These are phyloP conservation scores for Tribolium freemani DNA, from an alignment of 2,888 invertebrate species.

Conservation along the genomic window DNA sequence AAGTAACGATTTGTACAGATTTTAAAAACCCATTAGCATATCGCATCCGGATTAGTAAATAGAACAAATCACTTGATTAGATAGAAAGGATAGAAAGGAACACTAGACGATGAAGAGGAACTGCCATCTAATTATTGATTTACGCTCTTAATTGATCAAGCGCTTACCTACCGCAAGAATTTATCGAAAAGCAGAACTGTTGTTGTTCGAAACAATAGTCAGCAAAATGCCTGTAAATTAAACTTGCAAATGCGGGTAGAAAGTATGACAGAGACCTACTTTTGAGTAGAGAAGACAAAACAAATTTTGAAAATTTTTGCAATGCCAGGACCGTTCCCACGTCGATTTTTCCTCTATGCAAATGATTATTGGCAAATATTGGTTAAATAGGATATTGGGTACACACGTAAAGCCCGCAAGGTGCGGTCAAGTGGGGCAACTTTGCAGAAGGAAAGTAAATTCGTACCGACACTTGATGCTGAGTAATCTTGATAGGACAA, in stretches of 20 bases:
- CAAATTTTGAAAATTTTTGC: not conserved
- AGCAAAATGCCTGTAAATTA: slow-evolving; percentile 10
- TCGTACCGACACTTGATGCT: slow-evolving; percentile 16
- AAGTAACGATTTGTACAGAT: not conserved
- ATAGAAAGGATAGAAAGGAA: not conserved
- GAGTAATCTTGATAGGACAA: slow-evolving; percentile 24
- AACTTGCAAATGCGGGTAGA: slow-evolving; percentile 42
- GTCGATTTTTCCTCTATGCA: slow-evolving; percentile 5
- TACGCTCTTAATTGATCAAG: not conserved
- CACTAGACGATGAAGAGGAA: not conserved
- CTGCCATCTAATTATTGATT: not conserved
- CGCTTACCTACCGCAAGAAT: slow-evolving; percentile 19
- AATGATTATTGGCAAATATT: slow-evolving; percentile 23
- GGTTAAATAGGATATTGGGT: slow-evolving; percentile 9
- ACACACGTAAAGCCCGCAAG: slow-evolving; percentile 13
- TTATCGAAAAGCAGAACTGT: slow-evolving; percentile 27
- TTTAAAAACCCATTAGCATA: slow-evolving; percentile 13
- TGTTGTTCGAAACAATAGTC: not conserved
- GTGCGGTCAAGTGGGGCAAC: slow-evolving; percentile 28
- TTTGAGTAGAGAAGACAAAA: not conserved
- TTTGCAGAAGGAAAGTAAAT: slow-evolving; percentile 26
- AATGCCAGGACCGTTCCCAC: not conserved
- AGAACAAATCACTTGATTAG: not conserved
- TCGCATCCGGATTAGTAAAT: not conserved
- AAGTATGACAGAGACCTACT: slow-evolving; percentile 44